Evolutionary conservation across 2,888 invertebrate species (phyloP).

Genomic region (Sesamia inferens): DNA sequence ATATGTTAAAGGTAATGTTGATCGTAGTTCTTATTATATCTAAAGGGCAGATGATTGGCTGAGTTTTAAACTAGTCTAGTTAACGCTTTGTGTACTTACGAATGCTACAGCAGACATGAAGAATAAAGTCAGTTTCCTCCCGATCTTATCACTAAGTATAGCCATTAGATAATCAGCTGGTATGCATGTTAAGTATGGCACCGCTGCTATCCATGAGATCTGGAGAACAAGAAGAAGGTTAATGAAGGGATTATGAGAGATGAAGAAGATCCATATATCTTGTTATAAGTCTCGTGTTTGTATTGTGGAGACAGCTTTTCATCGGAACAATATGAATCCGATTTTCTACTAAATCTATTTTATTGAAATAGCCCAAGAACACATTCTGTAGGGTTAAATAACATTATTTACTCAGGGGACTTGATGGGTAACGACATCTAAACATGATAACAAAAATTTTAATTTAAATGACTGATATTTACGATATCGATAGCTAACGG

Average conservation of each 20-base stretch:
- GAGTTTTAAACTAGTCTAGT: not conserved
- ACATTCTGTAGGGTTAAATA: not conserved
- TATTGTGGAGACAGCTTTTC: not conserved
- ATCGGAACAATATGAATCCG: not conserved
- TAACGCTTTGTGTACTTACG: slow-evolving; percentile 59
- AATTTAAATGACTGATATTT: not conserved
- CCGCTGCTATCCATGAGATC: slow-evolving; percentile 84
- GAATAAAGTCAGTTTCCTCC: slow-evolving; percentile 76
- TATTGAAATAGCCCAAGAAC: not conserved
- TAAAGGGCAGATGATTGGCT: not conserved
- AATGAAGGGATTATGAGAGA: too few relatives aligned
- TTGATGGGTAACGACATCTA: not conserved
- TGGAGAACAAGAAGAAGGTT: slow-evolving; percentile 45
- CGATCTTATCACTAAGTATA: slow-evolving; percentile 74
- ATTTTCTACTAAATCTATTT: not conserved
- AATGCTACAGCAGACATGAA: slow-evolving; percentile 73
- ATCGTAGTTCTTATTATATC: not conserved
- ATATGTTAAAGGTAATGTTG: not conserved
- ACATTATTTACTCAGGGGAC: not conserved
- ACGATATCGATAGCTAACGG: not conserved
- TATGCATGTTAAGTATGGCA: slow-evolving; percentile 75
- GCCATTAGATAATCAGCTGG: slow-evolving; percentile 73
- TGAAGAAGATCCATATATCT: not conserved
- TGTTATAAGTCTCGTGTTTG: not conserved
- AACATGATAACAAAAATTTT: not conserved